These are phyloP conservation scores for Oxyura jamaicensis DNA, from an alignment of 2,113 vertebrate genomes.

Conservation along the genomic window DNA sequence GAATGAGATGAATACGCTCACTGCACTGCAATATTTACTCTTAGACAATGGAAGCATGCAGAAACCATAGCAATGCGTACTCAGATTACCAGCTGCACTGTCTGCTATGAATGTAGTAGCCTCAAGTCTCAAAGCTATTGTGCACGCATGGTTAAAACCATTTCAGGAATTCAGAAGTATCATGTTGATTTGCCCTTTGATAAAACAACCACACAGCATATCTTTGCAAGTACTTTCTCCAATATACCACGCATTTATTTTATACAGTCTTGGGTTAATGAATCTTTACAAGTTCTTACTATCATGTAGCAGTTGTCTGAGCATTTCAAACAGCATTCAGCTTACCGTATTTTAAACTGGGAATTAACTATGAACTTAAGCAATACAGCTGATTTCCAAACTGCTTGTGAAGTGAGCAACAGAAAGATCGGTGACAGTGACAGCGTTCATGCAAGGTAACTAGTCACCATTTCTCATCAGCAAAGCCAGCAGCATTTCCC, in stretches of 20 bases:
- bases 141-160: neutral
- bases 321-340: neutral
- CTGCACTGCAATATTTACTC: neutral
- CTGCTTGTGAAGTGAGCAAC: neutral
- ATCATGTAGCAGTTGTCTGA: neutral
- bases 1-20: neutral
- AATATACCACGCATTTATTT: neutral
- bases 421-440: neutral
- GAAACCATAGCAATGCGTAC: neutral
- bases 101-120: neutral
- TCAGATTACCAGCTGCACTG: neutral
- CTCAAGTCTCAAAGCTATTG: neutral
- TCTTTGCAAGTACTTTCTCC: neutral
- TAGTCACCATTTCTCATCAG: neutral
- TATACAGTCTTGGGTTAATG: neutral
- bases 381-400: neutral
- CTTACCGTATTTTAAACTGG: neutral
- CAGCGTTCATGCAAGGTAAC: neutral
- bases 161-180: neutral
- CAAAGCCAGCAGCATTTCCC: neutral
- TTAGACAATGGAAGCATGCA: neutral
- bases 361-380: neutral
- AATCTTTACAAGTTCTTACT: neutral
- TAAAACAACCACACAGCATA: neutral
- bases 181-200: neutral